phyloP scores from a whole-genome alignment of 2,888 invertebrate species.

The Nemoura dubitans region DNA sequence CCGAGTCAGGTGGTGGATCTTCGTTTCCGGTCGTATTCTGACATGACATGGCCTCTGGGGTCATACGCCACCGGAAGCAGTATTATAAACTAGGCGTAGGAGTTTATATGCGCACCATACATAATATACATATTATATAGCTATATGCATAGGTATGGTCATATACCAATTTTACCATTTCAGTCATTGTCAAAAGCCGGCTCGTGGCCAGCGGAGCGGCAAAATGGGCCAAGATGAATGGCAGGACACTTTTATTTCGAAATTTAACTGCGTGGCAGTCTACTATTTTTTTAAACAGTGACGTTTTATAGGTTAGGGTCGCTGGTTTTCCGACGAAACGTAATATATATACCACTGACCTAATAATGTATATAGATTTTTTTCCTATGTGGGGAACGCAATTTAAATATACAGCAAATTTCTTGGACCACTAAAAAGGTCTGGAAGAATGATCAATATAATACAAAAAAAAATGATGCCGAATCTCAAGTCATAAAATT shows the following conservation, averaged over 20 bases:
- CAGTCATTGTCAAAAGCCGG: neutral
- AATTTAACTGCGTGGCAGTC: neutral
- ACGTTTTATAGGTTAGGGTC: neutral
- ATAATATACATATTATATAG: too few species aligned
- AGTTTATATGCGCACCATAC: neutral
- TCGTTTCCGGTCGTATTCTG: neutral
- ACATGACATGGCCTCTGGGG: neutral
- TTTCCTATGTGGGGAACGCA: too few species aligned
- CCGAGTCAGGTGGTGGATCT: slow-evolving; percentile 33
- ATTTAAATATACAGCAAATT: too few species aligned
- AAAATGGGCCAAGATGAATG: neutral
- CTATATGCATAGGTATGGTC: neutral
- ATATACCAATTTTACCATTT: neutral
- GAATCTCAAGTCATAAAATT: too few species aligned
- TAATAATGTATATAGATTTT: too few species aligned
- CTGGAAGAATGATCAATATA: too few species aligned
- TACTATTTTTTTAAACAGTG: neutral
- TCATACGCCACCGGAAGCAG: neutral
- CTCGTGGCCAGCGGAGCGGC: neutral
- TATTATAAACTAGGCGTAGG: neutral
- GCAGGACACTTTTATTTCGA: neutral
- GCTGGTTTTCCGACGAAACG: neutral
- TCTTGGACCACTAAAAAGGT: too few species aligned
- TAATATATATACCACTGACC: too few species aligned
- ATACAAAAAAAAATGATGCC: too few species aligned